Evolutionary conservation across 1,140 invertebrate genomes (phyloP).

Genomic region (Glossosoma conforme): DNA sequence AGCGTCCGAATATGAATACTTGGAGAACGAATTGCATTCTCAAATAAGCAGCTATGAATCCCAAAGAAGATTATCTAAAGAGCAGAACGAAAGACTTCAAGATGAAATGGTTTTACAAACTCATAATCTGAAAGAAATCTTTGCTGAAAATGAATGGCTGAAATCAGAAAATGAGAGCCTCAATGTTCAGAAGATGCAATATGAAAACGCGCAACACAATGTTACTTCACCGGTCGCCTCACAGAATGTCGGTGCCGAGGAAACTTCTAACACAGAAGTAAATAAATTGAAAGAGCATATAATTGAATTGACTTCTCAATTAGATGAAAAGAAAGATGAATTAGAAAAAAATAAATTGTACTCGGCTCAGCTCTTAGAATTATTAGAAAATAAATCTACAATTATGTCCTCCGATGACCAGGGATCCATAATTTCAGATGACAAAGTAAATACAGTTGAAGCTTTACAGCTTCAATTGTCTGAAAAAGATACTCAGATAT

Average conservation of each 20-base stretch:
- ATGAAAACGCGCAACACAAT: constrained; percentile 1
- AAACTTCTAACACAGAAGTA: not conserved
- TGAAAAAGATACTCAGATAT: constrained; percentile 24
- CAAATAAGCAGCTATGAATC: constrained; percentile 54
- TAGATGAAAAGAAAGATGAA: constrained; percentile 36
- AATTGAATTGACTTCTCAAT: constrained; percentile 23
- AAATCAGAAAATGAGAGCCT: constrained; percentile 38
- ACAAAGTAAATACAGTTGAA: too few species aligned
- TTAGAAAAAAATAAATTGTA: constrained; percentile 33
- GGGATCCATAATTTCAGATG: too few species aligned
- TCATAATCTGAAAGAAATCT: constrained; percentile 36
- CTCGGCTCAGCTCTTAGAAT: too few species aligned
- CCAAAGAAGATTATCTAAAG: constrained; percentile 51
- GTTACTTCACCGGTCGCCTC: not conserved
- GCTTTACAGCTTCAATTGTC: constrained; percentile 4
- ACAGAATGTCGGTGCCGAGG: not conserved
- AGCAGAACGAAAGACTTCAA: constrained; percentile 51
- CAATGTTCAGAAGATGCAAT: constrained; percentile 10
- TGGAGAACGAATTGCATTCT: constrained; percentile 56
- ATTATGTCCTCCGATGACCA: too few species aligned
- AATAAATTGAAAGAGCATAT: constrained; percentile 8
- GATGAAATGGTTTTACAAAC: constrained; percentile 48
- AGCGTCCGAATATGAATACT: constrained; percentile 53
- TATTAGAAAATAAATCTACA: too few species aligned
- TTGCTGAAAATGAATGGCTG: constrained; percentile 33